Percentiles rank a stretch among this genome's conserved stretches.
phyloP scores from a whole-genome alignment of 1,140 invertebrate genomes.

The Melitaea cinxia region DNA sequence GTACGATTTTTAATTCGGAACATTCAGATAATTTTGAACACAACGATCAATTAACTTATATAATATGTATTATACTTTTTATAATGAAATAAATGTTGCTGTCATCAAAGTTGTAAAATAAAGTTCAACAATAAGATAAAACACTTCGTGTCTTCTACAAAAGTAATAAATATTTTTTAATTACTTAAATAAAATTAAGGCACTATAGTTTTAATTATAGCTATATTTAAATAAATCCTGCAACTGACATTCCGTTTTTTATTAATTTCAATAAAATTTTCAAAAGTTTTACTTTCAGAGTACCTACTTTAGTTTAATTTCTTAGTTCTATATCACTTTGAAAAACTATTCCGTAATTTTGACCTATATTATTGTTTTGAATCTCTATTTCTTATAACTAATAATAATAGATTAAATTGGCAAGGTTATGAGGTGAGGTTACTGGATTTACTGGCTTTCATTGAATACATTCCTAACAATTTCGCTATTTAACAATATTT shows the following conservation, averaged over 20 bases:
- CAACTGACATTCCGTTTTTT: background rate
- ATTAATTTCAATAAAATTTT: background rate
- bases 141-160: too few species aligned
- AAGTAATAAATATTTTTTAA: background rate
- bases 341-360: background rate
- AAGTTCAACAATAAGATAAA: too few species aligned
- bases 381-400: slow-evolving; percentile 3
- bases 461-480: background rate
- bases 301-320: background rate
- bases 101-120: too few species aligned
- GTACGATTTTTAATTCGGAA: too few species aligned
- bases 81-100: too few species aligned
- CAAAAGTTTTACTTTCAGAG: too few species aligned
- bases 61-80: too few species aligned
- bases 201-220: slow-evolving; percentile 1
- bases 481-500: too few species aligned
- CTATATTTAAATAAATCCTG: background rate
- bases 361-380: background rate
- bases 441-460: background rate
- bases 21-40: too few species aligned
- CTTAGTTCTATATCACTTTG: background rate
- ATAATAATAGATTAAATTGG: slow-evolving; percentile 1
- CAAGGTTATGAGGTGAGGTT: background rate
- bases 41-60: too few species aligned
- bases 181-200: background rate